Conservation (phyloP, 2,113 vertebrate species). For the Notothenia rossii region DNA sequence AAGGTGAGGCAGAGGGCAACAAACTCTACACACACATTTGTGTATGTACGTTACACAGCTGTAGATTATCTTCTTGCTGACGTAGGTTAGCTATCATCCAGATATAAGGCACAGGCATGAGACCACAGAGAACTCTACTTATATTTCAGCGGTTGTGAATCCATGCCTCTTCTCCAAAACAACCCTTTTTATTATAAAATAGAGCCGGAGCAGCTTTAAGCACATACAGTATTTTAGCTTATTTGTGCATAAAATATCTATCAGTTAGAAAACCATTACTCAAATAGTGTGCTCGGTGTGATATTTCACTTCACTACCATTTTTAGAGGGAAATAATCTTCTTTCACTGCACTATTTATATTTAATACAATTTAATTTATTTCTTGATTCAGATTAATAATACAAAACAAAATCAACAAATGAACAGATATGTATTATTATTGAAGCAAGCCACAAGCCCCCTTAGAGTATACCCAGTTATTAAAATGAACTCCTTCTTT, state of each 20-base stretch:
- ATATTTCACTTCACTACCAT: no score
- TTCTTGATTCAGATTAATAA: background rate
- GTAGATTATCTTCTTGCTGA: no score
- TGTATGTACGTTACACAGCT: background rate
- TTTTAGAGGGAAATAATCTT: background rate
- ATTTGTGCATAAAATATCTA: background rate
- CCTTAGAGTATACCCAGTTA: background rate
- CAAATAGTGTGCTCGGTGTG: background rate
- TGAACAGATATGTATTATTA: background rate
- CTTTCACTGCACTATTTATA: background rate
- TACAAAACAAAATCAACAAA: background rate
- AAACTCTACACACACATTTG: background rate
- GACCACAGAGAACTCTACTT: background rate
- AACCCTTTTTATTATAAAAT: no score
- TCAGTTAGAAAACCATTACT: background rate
- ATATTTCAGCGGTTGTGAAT: background rate
- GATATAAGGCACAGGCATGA: background rate
- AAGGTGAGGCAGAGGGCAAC: constrained; percentile 85
- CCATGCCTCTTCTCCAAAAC: no score
- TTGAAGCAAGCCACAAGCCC: background rate
- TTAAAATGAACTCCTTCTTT: background rate
- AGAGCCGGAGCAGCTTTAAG: background rate
- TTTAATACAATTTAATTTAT: background rate
- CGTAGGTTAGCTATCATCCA: background rate
- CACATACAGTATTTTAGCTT: no score